Conservation (phyloP, 1,140 invertebrate genomes). For the Drosophila athabasca region DNA sequence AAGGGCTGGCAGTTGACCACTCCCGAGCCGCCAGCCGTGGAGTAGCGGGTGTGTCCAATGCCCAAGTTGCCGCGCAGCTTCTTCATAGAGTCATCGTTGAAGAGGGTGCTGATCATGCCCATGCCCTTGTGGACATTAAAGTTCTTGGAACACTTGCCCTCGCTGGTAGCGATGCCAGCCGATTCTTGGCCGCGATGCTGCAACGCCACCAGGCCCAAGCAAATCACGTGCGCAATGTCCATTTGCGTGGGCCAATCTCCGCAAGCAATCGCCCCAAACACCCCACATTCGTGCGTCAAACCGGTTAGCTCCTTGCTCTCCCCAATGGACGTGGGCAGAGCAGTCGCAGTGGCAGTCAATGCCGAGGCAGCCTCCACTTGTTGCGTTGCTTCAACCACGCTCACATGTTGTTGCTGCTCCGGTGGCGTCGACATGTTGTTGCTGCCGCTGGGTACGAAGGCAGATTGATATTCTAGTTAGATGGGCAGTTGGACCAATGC, state of each 20-base stretch:
- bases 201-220: constrained; percentile 94
- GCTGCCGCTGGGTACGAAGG: constrained; percentile 19
- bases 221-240: constrained; percentile 91
- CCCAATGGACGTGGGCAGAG: constrained; percentile 45
- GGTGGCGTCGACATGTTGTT: constrained; percentile 59
- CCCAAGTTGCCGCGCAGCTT: constrained; percentile 96
- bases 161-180: constrained; percentile 97
- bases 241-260: constrained; percentile 93
- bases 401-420: constrained; percentile 30
- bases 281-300: constrained; percentile 95
- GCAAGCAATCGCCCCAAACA: constrained; percentile 96
- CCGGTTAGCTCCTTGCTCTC: constrained; percentile 85
- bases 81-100: constrained; percentile 94
- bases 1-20: constrained; percentile 98
- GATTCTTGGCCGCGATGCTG: constrained; percentile 99
- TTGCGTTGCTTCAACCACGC: constrained; percentile 32
- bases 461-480: constrained; percentile 20
- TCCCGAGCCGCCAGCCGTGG: constrained; percentile 96
- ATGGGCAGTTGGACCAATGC: constrained; percentile 27
- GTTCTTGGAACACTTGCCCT: constrained; percentile 89
- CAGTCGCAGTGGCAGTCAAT: constrained; percentile 4
- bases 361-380: constrained; percentile 58
- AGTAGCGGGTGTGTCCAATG: constrained; percentile 98
- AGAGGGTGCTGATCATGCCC: constrained; percentile 97
- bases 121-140: constrained; percentile 96